Evolutionary conservation across 92 coral and sea anemone species (phyloP), one percentile per base, ranked within the genome.

Genomic region (Scolanthus callimorphus): DNA sequence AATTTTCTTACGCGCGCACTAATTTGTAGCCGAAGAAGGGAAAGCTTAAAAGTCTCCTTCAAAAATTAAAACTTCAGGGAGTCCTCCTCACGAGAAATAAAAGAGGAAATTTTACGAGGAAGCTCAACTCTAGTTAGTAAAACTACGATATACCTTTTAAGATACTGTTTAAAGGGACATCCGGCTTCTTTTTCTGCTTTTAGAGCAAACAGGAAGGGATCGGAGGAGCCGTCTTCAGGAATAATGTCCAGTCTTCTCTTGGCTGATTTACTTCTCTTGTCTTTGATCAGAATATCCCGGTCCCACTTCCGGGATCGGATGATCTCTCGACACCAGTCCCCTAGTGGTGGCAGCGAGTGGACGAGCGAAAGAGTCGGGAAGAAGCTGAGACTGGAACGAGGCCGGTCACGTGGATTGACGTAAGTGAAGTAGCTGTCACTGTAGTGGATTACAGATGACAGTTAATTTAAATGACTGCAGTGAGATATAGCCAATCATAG

Each of bases 271-370:
- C 67, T 79, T 60, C 96, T 56, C 56, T 71, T 79, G 46, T 77
- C 96, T 62, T 70, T 87, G 31, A 87, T 71, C 71, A 87, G 63
- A 55, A 83, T 77, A 52, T 87, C 96, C 25, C 96, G 90, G 70
- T 78, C 72, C 96, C 96, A 87, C 48, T 80, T 71, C 44, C 96
- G 85, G 55, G 82, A 76, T 49, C 96, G 85, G 48, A 90, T 88
- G 61, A 94, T 79, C 57, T 94, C 99, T 84, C 90, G 81, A 76
- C 99, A 94, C 96, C 99, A 89, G 60, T 94, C 99, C 49, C 99
- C 99, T 20, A 90, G 79, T 56, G 97, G 96, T 10, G 99, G 99
- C 39, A 94, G 63, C 1, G 99, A 94, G 62, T 89, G 96, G 50
- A 63, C 99, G 59, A 94, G 76, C 39, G 99, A 84, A n/a, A 94